Percentiles rank a stretch among this genome's conserved stretches.
Conservation (phyloP, 2,797 vertebrate genomes). For the Pseudomugil tenellus region DNA sequence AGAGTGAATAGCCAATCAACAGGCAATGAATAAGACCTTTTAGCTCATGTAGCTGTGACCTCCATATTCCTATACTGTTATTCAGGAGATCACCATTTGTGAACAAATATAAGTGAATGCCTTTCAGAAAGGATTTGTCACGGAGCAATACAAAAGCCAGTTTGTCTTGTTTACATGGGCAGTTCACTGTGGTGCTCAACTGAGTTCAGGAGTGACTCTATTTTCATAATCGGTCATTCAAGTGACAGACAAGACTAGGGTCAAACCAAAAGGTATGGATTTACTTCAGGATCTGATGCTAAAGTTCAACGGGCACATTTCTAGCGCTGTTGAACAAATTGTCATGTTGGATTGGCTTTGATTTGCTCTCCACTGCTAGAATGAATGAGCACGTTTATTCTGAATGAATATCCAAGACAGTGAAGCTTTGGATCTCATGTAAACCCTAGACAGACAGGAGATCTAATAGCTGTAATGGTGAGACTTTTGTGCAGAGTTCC, state of each 20-base stretch:
- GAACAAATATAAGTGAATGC: neutral
- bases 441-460: slow-evolving; percentile 51
- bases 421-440: slow-evolving; percentile 38
- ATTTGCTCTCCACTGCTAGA: slow-evolving; percentile 31
- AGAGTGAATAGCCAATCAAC: neutral
- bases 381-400: slow-evolving; percentile 52
- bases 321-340: slow-evolving; percentile 35
- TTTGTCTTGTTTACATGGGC: slow-evolving; percentile 37
- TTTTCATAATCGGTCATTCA: slow-evolving; percentile 26
- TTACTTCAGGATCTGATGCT: slow-evolving; percentile 11
- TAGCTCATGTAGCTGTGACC: slow-evolving; percentile 1
- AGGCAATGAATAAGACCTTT: neutral
- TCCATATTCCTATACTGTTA: too few relatives aligned
- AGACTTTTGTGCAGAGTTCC: slow-evolving; percentile 50
- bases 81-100: slow-evolving; percentile 15
- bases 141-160: slow-evolving; percentile 37
- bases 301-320: slow-evolving; percentile 36
- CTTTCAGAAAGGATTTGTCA: slow-evolving; percentile 37
- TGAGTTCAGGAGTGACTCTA: slow-evolving; percentile 28
- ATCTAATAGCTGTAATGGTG: slow-evolving; percentile 63
- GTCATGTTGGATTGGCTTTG: slow-evolving; percentile 52
- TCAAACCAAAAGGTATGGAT: slow-evolving; percentile 5
- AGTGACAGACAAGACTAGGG: slow-evolving; percentile 26
- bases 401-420: slow-evolving; percentile 42
- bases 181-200: slow-evolving; percentile 19